Percentiles rank a stretch among this genome's conserved stretches.
phyloP scores from a whole-genome alignment of 2,888 invertebrate species.

The Volucella zonaria region DNA sequence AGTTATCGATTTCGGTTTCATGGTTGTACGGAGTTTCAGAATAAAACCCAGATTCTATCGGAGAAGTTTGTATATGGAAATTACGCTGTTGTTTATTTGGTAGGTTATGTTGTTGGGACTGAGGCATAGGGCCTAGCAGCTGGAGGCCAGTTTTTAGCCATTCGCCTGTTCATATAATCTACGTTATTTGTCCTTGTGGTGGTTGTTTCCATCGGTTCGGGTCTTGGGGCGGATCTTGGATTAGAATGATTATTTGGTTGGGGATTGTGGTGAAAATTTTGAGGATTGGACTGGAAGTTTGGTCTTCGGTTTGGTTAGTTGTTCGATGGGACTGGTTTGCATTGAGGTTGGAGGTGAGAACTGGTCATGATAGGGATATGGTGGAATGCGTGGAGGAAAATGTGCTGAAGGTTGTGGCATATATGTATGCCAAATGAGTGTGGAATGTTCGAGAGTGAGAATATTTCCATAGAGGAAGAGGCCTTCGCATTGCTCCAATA shows the following conservation, averaged over 20 bases:
- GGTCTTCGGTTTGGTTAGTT: constrained; percentile 1
- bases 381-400: constrained; percentile 1
- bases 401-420: background rate
- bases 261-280: background rate
- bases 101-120: too few species aligned
- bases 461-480: background rate
- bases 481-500: background rate
- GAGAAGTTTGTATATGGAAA: too few species aligned
- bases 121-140: too few species aligned
- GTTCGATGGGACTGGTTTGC: constrained; percentile 2
- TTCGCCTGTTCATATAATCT: too few species aligned
- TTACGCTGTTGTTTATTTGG: too few species aligned
- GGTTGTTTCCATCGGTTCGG: too few species aligned
- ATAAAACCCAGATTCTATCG: too few species aligned
- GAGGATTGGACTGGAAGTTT: background rate
- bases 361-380: background rate
- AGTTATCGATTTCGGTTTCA: too few species aligned
- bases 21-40: too few species aligned
- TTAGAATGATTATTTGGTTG: constrained; percentile 3
- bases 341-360: constrained; percentile 3
- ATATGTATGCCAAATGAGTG: constrained; percentile 7
- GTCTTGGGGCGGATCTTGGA: background rate
- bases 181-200: too few species aligned
- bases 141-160: too few species aligned
- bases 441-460: background rate